Evolutionary conservation across 2,888 invertebrate species (phyloP), one percentile per base, ranked within the genome.

Genomic region (Drosophila mettleri): DNA sequence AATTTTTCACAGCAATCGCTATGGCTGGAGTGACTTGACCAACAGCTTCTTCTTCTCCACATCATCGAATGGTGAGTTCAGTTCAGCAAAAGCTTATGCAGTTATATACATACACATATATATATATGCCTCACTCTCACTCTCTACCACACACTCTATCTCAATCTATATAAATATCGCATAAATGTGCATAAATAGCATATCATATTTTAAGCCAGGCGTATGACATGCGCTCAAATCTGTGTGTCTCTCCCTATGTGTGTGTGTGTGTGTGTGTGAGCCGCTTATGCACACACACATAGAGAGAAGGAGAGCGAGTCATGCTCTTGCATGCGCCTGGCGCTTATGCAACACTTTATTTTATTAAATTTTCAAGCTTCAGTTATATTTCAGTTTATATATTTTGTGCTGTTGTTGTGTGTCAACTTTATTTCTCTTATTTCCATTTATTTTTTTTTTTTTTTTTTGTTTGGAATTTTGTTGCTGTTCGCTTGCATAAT

Each of bases 1-100:
- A n/a, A 24, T 24, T 59, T 43, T 77, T 75, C 55, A 14, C 86
- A 92, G 92, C 88, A 95, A 95, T 91, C 94, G 94, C 76, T 95
- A 94, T 89, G 95, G 95, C 67, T 95, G 95, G 95, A 94, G 94
- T 90, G 94, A 94, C 58, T 92, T 94, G 80, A 94, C 95, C 24
- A 94, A 94, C 58, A 93, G 94, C 55, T 95, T 95, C 90, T 93
- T 93, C 67, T 95, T 95, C 90, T 93, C 94, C 80, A 95, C 95
- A 71, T 94, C 94, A 78, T 94, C 94, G 75, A 93, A 94, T 92
- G 94, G 94, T 94, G 87, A 92, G 93, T 93, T 14, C 8, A 92
- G 93, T 93, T 14, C 8, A 20, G 22, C 22, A 22, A 4, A 3
- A 5, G 24, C 36, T 18, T 6, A 2, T 33, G 7, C 14, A 10